Evolutionary conservation across 2,888 invertebrate species (phyloP).

Genomic region (Polymixis flavicincta): DNA sequence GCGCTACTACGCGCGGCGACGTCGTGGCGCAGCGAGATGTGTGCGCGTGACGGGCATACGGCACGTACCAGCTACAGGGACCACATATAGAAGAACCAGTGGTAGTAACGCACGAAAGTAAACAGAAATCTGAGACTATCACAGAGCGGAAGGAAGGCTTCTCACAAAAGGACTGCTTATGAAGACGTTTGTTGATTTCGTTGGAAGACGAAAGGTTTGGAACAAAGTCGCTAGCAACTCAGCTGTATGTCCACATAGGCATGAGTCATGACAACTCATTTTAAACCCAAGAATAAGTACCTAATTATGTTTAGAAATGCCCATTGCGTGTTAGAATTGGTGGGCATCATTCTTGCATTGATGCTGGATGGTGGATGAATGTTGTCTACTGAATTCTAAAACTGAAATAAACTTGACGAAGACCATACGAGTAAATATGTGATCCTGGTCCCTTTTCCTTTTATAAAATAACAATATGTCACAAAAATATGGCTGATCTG

Average conservation of each 20-base stretch:
- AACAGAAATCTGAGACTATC: not conserved
- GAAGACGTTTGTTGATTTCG: not conserved
- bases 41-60: conserved; percentile 72
- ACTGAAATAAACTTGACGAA: not conserved
- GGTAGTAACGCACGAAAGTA: not conserved
- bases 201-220: not conserved
- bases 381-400: no score
- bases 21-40: conserved; percentile 65
- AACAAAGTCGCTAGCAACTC: not conserved
- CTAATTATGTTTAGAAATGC: not conserved
- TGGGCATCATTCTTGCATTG: not conserved
- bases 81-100: conserved; percentile 25
- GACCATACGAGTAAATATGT: not conserved
- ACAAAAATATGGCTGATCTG: not conserved
- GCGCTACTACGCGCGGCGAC: conserved; percentile 69
- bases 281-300: not conserved
- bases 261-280: not conserved
- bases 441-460: not conserved
- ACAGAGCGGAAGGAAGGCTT: not conserved
- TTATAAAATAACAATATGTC: not conserved
- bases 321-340: not conserved
- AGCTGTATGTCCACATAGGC: not conserved
- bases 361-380: no score
- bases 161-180: not conserved
- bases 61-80: conserved; percentile 26